Evolutionary conservation across 2,797 vertebrate genomes (phyloP), one percentile per base, ranked within the genome.

Genomic region (Nyctalus aviator): DNA sequence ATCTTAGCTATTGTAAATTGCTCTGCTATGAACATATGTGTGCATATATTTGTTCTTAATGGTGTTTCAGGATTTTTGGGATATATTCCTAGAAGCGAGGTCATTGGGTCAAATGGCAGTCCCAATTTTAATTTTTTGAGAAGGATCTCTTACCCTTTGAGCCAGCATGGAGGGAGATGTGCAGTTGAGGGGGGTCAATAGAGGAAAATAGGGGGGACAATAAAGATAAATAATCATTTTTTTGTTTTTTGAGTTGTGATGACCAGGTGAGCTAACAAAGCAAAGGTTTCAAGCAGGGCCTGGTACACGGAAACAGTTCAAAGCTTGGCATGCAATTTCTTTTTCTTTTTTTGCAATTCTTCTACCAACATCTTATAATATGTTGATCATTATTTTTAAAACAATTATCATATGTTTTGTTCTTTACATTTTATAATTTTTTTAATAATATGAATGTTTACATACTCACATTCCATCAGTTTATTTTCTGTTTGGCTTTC

Each of bases 251-350:
- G 30, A 35, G 12, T 64, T 44, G 1, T 14, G 14, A 53, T 21
- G 5, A 46, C 21, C 46, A 15, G 2, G 8, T n/a, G 25, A 64
- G 55, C 32, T 57, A 20, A 46, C 11, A 15, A 2, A 75, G 32
- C 27, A 20, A 9, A 27, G 13, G 2, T 30, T 14, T 44, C 44
- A 68, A 81, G 84, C 1, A 12, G 8, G 25, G 7, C 10, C 18
- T 44, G 20, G 7, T 10, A 18, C 25, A 8, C 1, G 5, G 68
- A 12, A 0, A 2, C 12, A 73, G 41, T 23, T 23, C 12, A 7
- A 71, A 50, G 44, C 17, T 10, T 50, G 2, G 1, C 41, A n/a
- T 8, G 17, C 6, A 32, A 37, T 48, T 72, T 71, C 4, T 44
- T 27, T 71, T 66, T n/a, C 14, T 44, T 27, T 71, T 71, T 64